Conservation (phyloP, 2,797 vertebrate species). For the Thunnus albacares region DNA sequence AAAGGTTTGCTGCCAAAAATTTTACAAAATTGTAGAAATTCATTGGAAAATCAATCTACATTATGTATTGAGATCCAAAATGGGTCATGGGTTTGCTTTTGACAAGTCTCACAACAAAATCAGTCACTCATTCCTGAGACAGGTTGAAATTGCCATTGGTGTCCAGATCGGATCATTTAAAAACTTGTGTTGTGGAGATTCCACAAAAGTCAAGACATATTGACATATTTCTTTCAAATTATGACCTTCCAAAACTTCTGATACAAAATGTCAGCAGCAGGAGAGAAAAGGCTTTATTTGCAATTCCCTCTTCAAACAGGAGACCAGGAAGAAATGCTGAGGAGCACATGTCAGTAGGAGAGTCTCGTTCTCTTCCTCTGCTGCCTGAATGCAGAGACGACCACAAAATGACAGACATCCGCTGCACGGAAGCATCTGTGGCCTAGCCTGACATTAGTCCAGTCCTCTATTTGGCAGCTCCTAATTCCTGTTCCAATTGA, state of each 20-base stretch:
- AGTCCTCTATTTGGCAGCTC: conserved; percentile 59
- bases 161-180: too few relatives aligned
- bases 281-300: conserved; percentile 46
- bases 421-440: conserved; percentile 40
- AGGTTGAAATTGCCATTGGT: too few relatives aligned
- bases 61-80: not conserved
- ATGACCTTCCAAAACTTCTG: conserved; percentile 63
- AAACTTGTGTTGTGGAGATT: too few relatives aligned
- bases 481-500: conserved; percentile 82
- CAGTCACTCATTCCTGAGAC: not conserved
- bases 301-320: conserved; percentile 53
- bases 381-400: conserved; percentile 28
- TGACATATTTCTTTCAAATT: conserved; percentile 35
- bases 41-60: not conserved
- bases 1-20: too few relatives aligned
- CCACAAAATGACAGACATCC: conserved; percentile 52
- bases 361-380: conserved; percentile 24
- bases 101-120: not conserved
- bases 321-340: not conserved
- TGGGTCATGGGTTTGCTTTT: not conserved
- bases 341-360: conserved; percentile 30
- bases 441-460: conserved; percentile 62
- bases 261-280: conserved; percentile 66
- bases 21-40: too few relatives aligned
- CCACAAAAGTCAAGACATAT: too few relatives aligned